Conservation (phyloP, 2,888 invertebrate species). For the Amphipyra berbera region DNA sequence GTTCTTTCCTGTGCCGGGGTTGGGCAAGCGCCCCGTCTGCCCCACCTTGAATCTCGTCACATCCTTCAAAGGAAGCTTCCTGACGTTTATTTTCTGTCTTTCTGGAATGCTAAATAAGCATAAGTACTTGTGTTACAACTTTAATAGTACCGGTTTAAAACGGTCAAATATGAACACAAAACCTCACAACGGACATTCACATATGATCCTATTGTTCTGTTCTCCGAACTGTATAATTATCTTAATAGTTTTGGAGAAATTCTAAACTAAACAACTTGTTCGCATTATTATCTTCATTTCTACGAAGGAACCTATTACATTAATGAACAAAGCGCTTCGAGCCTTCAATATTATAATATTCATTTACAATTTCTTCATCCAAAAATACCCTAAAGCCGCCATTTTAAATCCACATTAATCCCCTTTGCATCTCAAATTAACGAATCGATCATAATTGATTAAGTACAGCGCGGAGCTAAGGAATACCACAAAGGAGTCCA, state of each 20-base stretch:
- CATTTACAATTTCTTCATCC: constrained; percentile 32
- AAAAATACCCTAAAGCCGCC: constrained; percentile 56
- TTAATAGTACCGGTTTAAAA: too few species aligned
- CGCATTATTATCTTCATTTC: constrained; percentile 1
- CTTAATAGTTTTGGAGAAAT: constrained; percentile 4
- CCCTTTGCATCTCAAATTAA: constrained; percentile 84
- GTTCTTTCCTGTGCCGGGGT: too few species aligned
- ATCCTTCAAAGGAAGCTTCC: too few species aligned
- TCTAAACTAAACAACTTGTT: constrained; percentile 1
- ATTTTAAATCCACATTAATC: constrained; percentile 65
- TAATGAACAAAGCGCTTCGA: constrained; percentile 1
- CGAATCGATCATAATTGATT: constrained; percentile 89
- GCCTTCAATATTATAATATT: constrained; percentile 1
- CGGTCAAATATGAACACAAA: too few species aligned
- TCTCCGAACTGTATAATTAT: too few species aligned
- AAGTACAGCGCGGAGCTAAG: constrained; percentile 80
- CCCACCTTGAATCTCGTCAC: too few species aligned
- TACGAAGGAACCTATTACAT: background rate
- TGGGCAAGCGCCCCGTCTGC: too few species aligned
- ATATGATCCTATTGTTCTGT: too few species aligned
- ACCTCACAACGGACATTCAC: too few species aligned
- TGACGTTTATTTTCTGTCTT: too few species aligned
- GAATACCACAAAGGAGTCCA: constrained; percentile 84
- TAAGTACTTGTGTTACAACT: too few species aligned
- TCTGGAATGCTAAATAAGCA: too few species aligned